phyloP scores from a whole-genome alignment of 2,797 vertebrate genomes.

The Coendou prehensilis region DNA sequence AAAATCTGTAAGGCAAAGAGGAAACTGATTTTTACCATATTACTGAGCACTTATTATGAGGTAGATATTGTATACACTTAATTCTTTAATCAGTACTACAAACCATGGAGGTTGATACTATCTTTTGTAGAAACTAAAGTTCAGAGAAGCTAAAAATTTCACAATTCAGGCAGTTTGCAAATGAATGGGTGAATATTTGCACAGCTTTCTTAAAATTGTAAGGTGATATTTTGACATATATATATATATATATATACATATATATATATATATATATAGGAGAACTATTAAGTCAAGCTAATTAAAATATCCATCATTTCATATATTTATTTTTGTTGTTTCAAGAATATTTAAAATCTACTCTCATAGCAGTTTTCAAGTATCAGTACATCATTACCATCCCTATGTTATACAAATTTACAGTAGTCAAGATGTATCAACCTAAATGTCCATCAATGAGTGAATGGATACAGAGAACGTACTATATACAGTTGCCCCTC shows the following conservation, averaged over 20 bases:
- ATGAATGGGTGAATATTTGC: neutral
- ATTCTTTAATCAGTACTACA: neutral
- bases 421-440: neutral
- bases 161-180: neutral
- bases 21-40: neutral
- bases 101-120: neutral
- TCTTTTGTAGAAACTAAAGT: constrained; percentile 8
- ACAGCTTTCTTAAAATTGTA: neutral
- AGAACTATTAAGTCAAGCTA: neutral
- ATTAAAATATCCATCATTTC: neutral
- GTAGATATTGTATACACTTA: neutral
- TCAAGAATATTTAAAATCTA: neutral
- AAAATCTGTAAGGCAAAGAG: neutral
- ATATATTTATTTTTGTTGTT: neutral
- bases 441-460: neutral
- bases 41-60: neutral
- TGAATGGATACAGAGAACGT: neutral
- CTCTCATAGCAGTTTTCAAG: neutral
- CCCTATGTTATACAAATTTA: neutral
- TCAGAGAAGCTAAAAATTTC: neutral
- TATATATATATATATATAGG: neutral
- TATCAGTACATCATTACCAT: neutral
- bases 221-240: neutral
- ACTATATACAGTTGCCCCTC: neutral
- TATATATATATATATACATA: neutral